These are phyloP conservation scores for Drosophila funebris DNA, from an alignment of 1,140 invertebrate genomes.

Conservation along the genomic window DNA sequence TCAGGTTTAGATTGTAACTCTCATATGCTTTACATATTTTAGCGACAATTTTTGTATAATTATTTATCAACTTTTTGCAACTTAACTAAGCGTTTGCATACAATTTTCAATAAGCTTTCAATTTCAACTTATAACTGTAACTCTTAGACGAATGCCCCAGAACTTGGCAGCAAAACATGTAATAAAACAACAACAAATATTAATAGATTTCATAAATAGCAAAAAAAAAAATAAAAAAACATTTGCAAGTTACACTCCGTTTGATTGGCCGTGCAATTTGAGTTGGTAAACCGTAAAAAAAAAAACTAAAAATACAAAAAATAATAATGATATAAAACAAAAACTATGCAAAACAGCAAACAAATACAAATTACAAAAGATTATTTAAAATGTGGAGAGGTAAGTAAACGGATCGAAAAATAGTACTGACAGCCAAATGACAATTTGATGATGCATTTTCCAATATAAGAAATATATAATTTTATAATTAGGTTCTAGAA, in stretches of 20 bases:
- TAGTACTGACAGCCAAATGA: constrained; percentile 47
- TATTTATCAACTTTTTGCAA: constrained; percentile 31
- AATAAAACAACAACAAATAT: constrained; percentile 7
- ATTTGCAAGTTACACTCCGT: constrained; percentile 48
- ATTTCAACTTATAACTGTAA: constrained; percentile 53
- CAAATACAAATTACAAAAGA: constrained; percentile 24
- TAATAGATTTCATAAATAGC: constrained; percentile 14
- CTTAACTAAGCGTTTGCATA: constrained; percentile 69
- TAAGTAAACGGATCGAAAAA: constrained; percentile 67
- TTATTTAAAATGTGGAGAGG: constrained; percentile 64
- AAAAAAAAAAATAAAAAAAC: constrained; percentile 17
- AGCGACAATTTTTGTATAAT: constrained; percentile 9
- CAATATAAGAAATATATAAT: constrained; percentile 53
- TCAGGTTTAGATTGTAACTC: constrained; percentile 10
- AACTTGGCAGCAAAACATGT: constrained; percentile 33
- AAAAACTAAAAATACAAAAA: constrained; percentile 40
- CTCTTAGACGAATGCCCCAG: constrained; percentile 46
- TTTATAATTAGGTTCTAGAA: constrained; percentile 66
- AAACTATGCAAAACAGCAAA: constrained; percentile 21
- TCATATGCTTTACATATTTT: constrained; percentile 35
- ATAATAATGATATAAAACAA: constrained; percentile 40
- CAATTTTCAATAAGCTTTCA: constrained; percentile 60
- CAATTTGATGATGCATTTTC: constrained; percentile 60
- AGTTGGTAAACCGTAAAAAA: constrained; percentile 56
- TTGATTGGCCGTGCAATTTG: constrained; percentile 54